Evolutionary conservation across 2,113 vertebrate genomes (phyloP).

Genomic region (Sander lucioperca): DNA sequence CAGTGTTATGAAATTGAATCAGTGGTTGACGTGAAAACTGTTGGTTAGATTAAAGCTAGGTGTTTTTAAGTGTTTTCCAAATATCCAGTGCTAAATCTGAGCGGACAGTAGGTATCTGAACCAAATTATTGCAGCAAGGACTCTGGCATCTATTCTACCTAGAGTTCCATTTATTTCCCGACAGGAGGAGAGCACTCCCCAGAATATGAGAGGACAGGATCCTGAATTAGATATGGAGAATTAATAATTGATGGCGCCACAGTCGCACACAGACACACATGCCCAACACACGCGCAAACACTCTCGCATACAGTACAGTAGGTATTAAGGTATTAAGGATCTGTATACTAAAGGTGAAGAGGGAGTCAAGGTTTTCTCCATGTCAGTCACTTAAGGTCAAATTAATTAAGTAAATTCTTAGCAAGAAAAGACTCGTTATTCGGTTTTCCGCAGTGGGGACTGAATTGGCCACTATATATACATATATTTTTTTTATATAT

Average conservation of each 20-base stretch:
- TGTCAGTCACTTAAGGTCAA: slow-evolving; percentile 49
- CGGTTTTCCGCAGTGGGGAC: background rate
- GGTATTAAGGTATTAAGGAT: slow-evolving; percentile 51
- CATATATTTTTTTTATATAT: too few relatives aligned
- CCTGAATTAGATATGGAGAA: slow-evolving; percentile 71
- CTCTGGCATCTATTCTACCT: slow-evolving; percentile 30
- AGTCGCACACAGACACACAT: slow-evolving; percentile 44
- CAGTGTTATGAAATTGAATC: slow-evolving; percentile 53
- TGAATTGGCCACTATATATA: slow-evolving; percentile 18
- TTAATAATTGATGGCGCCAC: slow-evolving; percentile 68
- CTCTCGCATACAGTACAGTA: background rate
- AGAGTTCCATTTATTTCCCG: slow-evolving; percentile 53
- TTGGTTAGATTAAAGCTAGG: slow-evolving; percentile 51
- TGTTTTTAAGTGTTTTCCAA: slow-evolving; percentile 46
- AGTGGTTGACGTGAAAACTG: slow-evolving; percentile 21
- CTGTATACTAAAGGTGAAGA: slow-evolving; percentile 53
- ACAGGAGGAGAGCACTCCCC: slow-evolving; percentile 36
- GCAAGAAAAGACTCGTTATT: slow-evolving; percentile 27
- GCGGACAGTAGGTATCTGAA: slow-evolving; percentile 21
- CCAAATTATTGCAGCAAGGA: slow-evolving; percentile 36
- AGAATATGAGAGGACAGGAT: slow-evolving; percentile 60
- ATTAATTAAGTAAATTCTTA: slow-evolving; percentile 55
- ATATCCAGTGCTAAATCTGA: slow-evolving; percentile 40
- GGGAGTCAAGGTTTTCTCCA: slow-evolving; percentile 29
- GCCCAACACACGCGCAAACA: slow-evolving; percentile 6